Conservation (phyloP, 1,140 invertebrate genomes). For the Trichonephila clavata region DNA sequence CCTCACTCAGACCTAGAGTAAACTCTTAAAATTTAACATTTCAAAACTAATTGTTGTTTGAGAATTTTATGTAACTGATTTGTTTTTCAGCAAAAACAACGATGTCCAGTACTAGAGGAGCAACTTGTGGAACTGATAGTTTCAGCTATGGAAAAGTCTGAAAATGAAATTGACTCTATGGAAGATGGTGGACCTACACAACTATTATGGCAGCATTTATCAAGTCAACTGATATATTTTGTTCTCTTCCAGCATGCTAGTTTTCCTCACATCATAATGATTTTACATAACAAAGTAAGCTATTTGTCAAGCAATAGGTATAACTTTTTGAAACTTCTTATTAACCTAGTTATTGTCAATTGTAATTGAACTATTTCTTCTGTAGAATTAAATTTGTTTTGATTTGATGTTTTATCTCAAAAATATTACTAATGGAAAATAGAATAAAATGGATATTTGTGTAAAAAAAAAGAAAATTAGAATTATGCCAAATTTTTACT, state of each 20-base stretch:
- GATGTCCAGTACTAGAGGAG: conserved; percentile 94
- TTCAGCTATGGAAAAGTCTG: conserved; percentile 94
- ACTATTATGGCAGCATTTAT: conserved; percentile 92
- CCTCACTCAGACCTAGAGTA: too few relatives aligned
- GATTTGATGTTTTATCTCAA: too few relatives aligned
- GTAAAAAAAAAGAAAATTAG: too few relatives aligned
- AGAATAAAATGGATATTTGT: too few relatives aligned
- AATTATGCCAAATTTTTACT: too few relatives aligned
- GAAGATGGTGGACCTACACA: conserved; percentile 75
- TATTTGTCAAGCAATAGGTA: background rate
- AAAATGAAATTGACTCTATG: conserved; percentile 81
- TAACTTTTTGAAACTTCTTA: background rate
- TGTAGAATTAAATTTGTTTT: too few relatives aligned
- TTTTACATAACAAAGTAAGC: conserved; percentile 90
- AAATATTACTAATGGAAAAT: too few relatives aligned
- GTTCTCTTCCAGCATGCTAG: conserved; percentile 96
- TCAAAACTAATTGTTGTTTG: too few relatives aligned
- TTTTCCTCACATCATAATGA: conserved; percentile 94
- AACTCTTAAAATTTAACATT: too few relatives aligned
- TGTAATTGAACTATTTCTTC: too few relatives aligned
- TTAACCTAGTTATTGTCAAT: background rate
- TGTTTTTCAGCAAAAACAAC: conserved; percentile 88
- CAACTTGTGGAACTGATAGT: conserved; percentile 96
- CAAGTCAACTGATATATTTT: conserved; percentile 97
- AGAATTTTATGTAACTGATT: background rate